These are phyloP conservation scores for Parthenolecanium corni DNA, from an alignment of 2,888 invertebrate genomes.

Conservation along the genomic window DNA sequence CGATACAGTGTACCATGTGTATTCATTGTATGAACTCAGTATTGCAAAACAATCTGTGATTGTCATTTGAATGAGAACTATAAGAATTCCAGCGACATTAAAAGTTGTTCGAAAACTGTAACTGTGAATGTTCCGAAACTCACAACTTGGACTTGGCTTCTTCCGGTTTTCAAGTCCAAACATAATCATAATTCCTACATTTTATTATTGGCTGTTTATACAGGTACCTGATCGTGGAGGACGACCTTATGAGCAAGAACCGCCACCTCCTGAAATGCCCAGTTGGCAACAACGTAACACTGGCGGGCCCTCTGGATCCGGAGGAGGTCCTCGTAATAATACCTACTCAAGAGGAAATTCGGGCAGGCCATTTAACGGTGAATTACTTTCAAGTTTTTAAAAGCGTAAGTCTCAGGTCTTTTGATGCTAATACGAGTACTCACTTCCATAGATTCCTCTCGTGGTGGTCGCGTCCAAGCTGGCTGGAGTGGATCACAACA, in stretches of 20 bases:
- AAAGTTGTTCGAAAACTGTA: no score
- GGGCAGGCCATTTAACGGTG: not conserved
- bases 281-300: constrained; percentile 67
- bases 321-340: constrained; percentile 38
- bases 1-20: not conserved
- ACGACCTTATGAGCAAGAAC: constrained; percentile 75
- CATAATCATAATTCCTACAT: no score
- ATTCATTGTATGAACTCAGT: not conserved
- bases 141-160: no score
- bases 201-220: no score
- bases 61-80: no score
- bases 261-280: constrained; percentile 95
- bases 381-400: not conserved
- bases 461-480: constrained; percentile 19
- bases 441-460: not conserved
- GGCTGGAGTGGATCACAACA: constrained; percentile 9
- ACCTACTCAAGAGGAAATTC: constrained; percentile 33
- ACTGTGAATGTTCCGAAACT: no score
- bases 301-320: constrained; percentile 40
- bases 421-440: no score
- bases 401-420: not conserved
- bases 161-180: not conserved
- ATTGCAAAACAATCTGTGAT: not conserved
- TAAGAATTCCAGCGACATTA: no score
- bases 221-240: constrained; percentile 92